Evolutionary conservation across 1,140 invertebrate genomes (phyloP), one percentile per base, ranked within the genome.

Genomic region (Doryteuthis pealeii): DNA sequence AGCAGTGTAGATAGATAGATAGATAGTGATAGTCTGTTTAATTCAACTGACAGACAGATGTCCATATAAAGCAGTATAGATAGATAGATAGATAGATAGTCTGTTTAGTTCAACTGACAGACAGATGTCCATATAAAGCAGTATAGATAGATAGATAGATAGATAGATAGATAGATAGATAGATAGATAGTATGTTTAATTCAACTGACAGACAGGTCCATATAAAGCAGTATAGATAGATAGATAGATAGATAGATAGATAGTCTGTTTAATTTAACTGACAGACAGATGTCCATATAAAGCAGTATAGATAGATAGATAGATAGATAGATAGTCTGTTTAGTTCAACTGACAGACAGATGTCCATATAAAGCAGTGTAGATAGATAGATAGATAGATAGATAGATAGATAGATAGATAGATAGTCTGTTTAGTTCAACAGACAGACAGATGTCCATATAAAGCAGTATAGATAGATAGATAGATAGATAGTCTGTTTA

Each of bases 101-200:
- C n/a, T n/a, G n/a, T n/a, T n/a, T n/a, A n/a, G n/a, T n/a, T n/a
- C n/a, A n/a, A n/a, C n/a, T n/a, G n/a, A n/a, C n/a, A n/a, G n/a
- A n/a, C n/a, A n/a, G n/a, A n/a, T n/a, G n/a, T n/a, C n/a, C n/a
- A n/a, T n/a, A n/a, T n/a, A n/a, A n/a, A n/a, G n/a, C n/a, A n/a
- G n/a, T n/a, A n/a, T n/a, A n/a, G n/a, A n/a, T n/a, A 49, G 45
- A 49, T 49, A 49, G 45, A 49, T 49, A 49, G 45, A 49, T 49
- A 49, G 45, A 49, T 49, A 49, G 45, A 49, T 49, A 49, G 45
- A 49, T 49, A 49, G 45, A 49, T 49, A 49, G 45, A 49, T 49
- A 49, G 45, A 49, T 49, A 49, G 45, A 49, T 49, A 49, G 8
- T 10, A 8, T 49, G 8, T 49, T 49, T 49, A 49, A 8, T 49